Conservation (phyloP, 2,888 invertebrate genomes). For the Metacarcinus magister region DNA sequence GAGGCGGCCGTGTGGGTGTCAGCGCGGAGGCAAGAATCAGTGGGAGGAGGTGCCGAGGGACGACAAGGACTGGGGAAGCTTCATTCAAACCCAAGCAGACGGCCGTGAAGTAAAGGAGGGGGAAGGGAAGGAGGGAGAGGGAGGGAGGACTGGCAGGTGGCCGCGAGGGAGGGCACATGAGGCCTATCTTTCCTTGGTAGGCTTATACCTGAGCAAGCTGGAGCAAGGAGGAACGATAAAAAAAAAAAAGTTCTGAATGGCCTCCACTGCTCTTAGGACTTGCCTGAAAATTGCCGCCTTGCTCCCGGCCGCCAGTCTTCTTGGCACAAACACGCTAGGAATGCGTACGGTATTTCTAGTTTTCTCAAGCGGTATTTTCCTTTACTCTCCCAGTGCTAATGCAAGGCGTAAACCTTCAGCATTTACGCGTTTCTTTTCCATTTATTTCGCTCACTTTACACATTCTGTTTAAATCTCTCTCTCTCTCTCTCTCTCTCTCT, state of each 20-base stretch:
- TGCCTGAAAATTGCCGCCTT: background rate
- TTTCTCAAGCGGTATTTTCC: background rate
- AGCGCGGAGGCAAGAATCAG: conserved; percentile 17
- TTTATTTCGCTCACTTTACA: background rate
- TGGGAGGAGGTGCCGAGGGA: conserved; percentile 1
- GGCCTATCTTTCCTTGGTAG: background rate
- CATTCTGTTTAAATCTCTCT: conserved; percentile 6
- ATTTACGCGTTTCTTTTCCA: background rate
- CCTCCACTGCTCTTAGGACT: conserved; percentile 8
- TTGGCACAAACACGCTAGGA: background rate
- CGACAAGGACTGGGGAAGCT: conserved; percentile 8
- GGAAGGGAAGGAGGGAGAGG: background rate
- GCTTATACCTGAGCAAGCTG: conserved; percentile 12
- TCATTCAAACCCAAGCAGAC: conserved; percentile 6
- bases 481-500: background rate
- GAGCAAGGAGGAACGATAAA: conserved; percentile 2
- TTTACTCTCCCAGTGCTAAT: background rate
- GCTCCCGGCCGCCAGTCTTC: background rate
- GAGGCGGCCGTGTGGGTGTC: conserved; percentile 63
- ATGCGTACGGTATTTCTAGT: conserved; percentile 13
- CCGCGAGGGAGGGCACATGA: conserved; percentile 13
- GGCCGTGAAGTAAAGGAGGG: conserved; percentile 13
- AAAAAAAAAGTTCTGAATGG: background rate
- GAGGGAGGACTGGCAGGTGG: background rate
- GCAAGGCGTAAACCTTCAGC: background rate